Conservation (phyloP, 2,888 invertebrate species). For the Lymantria dispar region DNA sequence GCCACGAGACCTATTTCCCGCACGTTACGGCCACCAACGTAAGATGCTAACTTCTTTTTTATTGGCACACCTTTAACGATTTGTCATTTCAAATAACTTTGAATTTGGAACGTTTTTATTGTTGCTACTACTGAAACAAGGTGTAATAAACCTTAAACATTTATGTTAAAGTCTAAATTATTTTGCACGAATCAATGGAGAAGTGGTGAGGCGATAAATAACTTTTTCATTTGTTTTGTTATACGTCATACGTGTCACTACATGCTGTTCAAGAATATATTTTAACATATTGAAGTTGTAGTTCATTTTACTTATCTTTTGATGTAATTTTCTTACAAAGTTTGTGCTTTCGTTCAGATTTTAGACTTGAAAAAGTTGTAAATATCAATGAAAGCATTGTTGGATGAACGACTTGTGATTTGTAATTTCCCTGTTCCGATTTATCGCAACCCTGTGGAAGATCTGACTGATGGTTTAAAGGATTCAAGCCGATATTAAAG, state of each 20-base stretch:
- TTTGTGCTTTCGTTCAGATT: too few species aligned
- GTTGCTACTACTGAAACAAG: conserved; percentile 26
- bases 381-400: too few species aligned
- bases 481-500: conserved; percentile 39
- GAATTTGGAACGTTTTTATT: conserved; percentile 75
- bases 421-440: too few species aligned
- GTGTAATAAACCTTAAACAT: conserved; percentile 30
- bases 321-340: too few species aligned
- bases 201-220: conserved; percentile 64
- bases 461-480: background rate
- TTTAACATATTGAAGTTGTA: conserved; percentile 5
- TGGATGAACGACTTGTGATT: too few species aligned
- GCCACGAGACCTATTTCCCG: conserved; percentile 56
- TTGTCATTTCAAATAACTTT: conserved; percentile 74
- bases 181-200: conserved; percentile 19
- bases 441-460: too few species aligned
- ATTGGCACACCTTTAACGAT: conserved; percentile 76
- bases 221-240: conserved; percentile 57
- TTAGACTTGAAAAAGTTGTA: too few species aligned
- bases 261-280: conserved; percentile 19
- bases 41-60: conserved; percentile 80
- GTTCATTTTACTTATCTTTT: too few species aligned
- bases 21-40: conserved; percentile 64
- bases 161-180: conserved; percentile 17
- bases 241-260: conserved; percentile 31